Conservation (phyloP, 35 echinoderm and acorn worm genomes). For the Hemicentrotus pulcherrimus region DNA sequence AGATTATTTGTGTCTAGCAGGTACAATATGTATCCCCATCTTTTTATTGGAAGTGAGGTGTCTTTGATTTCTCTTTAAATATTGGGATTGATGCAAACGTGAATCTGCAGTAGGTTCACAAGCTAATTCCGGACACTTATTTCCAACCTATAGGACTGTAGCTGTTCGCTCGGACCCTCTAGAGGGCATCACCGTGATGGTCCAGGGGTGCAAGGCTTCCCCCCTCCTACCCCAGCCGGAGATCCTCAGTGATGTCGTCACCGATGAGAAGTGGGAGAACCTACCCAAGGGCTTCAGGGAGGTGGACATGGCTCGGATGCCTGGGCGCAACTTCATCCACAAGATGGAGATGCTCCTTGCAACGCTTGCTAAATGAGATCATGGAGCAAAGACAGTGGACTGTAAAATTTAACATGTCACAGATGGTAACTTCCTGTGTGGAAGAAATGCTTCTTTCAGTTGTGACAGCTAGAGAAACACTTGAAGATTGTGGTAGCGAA, state of each 20-base stretch:
- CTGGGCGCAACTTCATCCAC: constrained; percentile 85
- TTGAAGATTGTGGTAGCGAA: neutral
- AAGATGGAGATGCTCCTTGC: constrained; percentile 88
- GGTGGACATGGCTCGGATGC: constrained; percentile 79
- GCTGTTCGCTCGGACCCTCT: constrained; percentile 80
- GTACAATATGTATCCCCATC: no score
- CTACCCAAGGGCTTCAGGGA: constrained; percentile 70
- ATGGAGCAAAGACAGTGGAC: neutral
- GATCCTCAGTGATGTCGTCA: constrained; percentile 73
- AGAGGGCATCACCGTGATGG: constrained; percentile 69
- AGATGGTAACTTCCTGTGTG: neutral
- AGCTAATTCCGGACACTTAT: no score
- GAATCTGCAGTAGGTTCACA: no score
- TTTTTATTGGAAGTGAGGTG: no score
- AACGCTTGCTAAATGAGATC: constrained; percentile 56
- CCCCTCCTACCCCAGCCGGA: constrained; percentile 47
- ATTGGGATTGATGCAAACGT: no score
- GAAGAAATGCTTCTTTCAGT: neutral
- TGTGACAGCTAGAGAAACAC: no score
- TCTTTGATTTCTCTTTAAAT: no score
- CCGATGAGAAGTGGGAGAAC: constrained; percentile 83
- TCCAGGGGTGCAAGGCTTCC: constrained; percentile 66
- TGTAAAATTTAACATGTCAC: neutral
- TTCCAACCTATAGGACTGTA: constrained; percentile 56
- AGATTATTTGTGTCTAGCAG: no score